Evolutionary conservation across 2,888 invertebrate genomes (phyloP), one percentile per base, ranked within the genome.

Genomic region (Apantesis nais): DNA sequence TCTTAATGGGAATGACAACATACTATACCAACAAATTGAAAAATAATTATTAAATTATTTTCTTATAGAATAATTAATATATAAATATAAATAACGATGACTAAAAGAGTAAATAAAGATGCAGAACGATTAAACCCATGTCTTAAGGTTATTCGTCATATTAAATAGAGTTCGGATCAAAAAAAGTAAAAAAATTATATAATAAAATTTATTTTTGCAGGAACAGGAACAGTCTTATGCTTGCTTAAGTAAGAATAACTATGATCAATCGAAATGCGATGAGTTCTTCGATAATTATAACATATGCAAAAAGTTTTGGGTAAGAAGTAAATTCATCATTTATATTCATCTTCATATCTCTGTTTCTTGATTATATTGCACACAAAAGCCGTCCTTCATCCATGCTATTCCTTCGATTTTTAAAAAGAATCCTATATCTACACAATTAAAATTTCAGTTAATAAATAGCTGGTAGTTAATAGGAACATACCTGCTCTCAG

Each of bases 291-390:
- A 96, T 55, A 98, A 98, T 89, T 98, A 98, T 86, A 97, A 96
- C 75, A 96, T 95, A 7, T 98, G 98, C 89, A 97, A 96, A 88
- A 96, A 96, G 75, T 98, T 98, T 92, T 98, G 98, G 98, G 98
- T 98, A 95, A 90, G 86, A 60, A 37, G 37, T 58, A 8, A 58
- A 44, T 19, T 14, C 19, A 14, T 5, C 5, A 19, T 11, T n/a
- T 16, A 41, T 19, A 62, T 62, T 41, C 5, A 58, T 25, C 29
- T 14, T 58, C 55, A 25, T 25, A 25, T 12, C 11, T 55, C 14
- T n/a, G 14, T 25, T 14, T 55, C 14, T 25, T 29, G 11, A 55
- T 29, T 14, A 29, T 16, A 29, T 58, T 29, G 16, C 7, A 29
- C 29, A 16, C 2, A 16, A 58, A 58, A 58, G 29, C 1, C 25